Evolutionary conservation across 2,797 vertebrate genomes (phyloP), one percentile per base, ranked within the genome.

Genomic region (Corythornis leucogaster): DNA sequence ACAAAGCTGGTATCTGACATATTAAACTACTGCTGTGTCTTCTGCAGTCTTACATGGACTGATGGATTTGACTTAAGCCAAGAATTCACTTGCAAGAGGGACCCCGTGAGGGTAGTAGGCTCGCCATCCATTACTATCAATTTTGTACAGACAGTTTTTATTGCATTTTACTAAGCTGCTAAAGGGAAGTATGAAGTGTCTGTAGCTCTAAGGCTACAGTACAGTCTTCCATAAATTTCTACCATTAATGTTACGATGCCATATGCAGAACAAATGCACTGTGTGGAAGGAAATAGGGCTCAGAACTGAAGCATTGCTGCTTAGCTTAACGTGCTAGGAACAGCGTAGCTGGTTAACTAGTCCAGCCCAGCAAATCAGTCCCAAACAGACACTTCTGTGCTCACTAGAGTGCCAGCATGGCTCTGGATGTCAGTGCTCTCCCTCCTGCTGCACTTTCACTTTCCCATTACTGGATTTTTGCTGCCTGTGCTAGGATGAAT

Each of bases 1-100:
- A 98, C 97, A 98, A 95, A 95, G 96, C 97, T 24, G 95, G 96
- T 78, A 54, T 98, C 93, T 98, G 97, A 98, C 61, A 1, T 45
- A 17, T 55, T 48, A 63, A 92, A 80, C 67, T 58, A 70, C 89
- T 91, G 91, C 9, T 89, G 87, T 94, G 79, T 86, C 82, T 91
- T 61, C 67, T 85, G 88, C 88, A 88, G 80, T 95, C 94, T 92
- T 88, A 92, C 76, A 78, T 0, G 21, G 84, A 92, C 92, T 76
- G 86, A 76, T 79, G 40, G 19, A 54, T 93, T 87, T 89, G 90
- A 96, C 69, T 85, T 87, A 93, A 82, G 90, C 93, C 96, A 95
- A 96, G 95, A 93, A 92, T 85, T 87, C 78, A 94, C 77, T 90
- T 86, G 89, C 91, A 89, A 95, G 92, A 88, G 80, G 85, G 73